Evolutionary conservation across 2,113 vertebrate genomes (phyloP), one percentile per base, ranked within the genome.

Genomic region (Mastomys natalensis): DNA sequence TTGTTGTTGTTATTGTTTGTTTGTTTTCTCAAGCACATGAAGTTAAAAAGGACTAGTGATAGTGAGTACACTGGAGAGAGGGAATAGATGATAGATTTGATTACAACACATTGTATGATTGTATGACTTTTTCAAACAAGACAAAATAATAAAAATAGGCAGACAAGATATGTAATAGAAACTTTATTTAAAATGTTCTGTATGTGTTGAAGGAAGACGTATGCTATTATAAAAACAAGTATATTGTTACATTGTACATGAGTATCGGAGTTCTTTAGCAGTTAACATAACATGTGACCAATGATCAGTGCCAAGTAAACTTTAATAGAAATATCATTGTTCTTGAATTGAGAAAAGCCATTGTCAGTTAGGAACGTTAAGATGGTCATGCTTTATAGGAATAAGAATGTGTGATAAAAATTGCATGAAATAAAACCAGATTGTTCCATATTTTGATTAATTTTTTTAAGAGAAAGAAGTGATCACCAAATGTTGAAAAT

Each of bases 81-180:
- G 26, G 45, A 48, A 77, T 45, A 16, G 45, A 77, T 21, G 37
- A 31, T 77, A 48, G 22, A 15, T 43, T 77, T 48, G 5, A 77
- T 77, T 4, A 77, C 48, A 77, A 45, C 8, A 7, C 26, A 77
- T 51, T 77, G 15, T 31, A 31, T 77, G 26, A 1, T 31, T 51
- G 4, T 48, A 31, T 77, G 15, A 77, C 29, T 3, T 77, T 51
- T 45, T 16, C 3, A 51, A 31, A 31, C 74, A 77, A 51, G 7
- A 48, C 24, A 77, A 51, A 48, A 31, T 51, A 22, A 16, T 77
- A 51, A 77, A 77, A 37, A 53, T 40, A 34, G 16, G 29, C 7
- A 53, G 15, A 34, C 15, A 53, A 37, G 29, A 2, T 60, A 7
- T 45, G 15, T 24, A 0, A 1, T 17, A 0, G 22, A 8, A 22